Evolutionary conservation across 2,113 vertebrate genomes (phyloP).

Genomic region (Alligator sinensis): DNA sequence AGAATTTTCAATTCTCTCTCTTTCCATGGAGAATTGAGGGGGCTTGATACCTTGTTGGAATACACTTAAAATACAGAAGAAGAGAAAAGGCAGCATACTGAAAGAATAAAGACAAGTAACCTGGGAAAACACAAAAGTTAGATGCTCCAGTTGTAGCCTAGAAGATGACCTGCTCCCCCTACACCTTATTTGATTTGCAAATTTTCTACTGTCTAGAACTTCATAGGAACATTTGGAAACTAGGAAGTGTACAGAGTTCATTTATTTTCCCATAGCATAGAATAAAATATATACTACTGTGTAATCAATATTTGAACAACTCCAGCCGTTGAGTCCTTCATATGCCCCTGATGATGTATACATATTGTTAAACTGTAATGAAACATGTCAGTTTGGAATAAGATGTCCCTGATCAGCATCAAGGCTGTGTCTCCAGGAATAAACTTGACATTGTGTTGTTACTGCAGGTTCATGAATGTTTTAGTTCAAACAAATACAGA

Average conservation of each 20-base stretch:
- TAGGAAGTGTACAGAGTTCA: accelerated
- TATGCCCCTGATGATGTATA: background rate
- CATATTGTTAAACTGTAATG: background rate
- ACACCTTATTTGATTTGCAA: background rate
- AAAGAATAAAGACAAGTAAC: background rate
- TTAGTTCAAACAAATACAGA: constrained; percentile 50
- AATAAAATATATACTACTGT: background rate
- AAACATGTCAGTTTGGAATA: background rate
- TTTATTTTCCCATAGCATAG: background rate
- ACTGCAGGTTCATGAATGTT: constrained; percentile 56
- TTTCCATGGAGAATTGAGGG: too few species aligned
- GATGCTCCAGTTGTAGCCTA: background rate
- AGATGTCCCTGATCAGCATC: background rate
- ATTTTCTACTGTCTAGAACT: background rate
- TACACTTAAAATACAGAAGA: background rate
- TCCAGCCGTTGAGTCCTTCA: background rate
- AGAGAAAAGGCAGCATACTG: background rate
- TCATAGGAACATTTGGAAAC: background rate
- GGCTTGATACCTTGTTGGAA: too few species aligned
- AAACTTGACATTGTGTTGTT: background rate
- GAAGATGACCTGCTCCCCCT: background rate
- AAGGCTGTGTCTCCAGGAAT: constrained; percentile 25
- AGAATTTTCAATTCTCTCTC: too few species aligned
- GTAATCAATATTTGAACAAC: background rate
- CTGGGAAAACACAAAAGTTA: background rate